Percentiles rank a stretch among this genome's conserved stretches.
phyloP scores from a whole-genome alignment of 2,888 invertebrate genomes.

The Chymomyza caudatula region DNA sequence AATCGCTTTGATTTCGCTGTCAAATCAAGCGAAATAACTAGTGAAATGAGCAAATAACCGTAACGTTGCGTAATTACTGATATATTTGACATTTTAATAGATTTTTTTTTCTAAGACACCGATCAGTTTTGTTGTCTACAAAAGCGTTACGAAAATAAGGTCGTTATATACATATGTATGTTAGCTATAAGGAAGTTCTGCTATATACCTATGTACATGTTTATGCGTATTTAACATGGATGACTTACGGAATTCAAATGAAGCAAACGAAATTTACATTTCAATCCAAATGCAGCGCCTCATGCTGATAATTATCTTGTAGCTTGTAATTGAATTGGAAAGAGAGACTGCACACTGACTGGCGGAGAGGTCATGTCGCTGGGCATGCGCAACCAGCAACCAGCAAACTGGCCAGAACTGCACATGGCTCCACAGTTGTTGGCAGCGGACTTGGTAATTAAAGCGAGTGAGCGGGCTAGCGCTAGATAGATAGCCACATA shows the following conservation, averaged over 20 bases:
- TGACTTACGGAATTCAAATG: slow-evolving; percentile 58
- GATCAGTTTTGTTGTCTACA: too few relatives aligned
- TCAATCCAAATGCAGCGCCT: slow-evolving; percentile 53
- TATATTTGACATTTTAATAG: too few relatives aligned
- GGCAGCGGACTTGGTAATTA: slow-evolving; percentile 10
- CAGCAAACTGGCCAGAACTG: slow-evolving; percentile 15
- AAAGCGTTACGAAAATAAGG: neutral
- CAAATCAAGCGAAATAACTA: too few relatives aligned
- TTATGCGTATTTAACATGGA: slow-evolving; percentile 9
- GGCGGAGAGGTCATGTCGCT: slow-evolving; percentile 57
- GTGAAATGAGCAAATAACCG: too few relatives aligned
- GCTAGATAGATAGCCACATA: slow-evolving; percentile 3
- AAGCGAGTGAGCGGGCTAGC: slow-evolving; percentile 29
- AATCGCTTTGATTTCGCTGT: too few relatives aligned
- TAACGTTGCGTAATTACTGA: too few relatives aligned
- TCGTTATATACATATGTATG: neutral
- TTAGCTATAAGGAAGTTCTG: neutral
- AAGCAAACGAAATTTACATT: slow-evolving; percentile 53
- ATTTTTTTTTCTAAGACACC: too few relatives aligned
- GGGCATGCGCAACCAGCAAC: slow-evolving; percentile 33
- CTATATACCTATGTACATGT: neutral
- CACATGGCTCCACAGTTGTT: slow-evolving; percentile 18
- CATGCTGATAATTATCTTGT: slow-evolving; percentile 56
- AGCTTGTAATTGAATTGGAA: slow-evolving; percentile 58
- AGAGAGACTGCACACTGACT: slow-evolving; percentile 22